These are phyloP conservation scores for Nematostella vectensis DNA, from an alignment of 92 coral and sea anemone species.

Conservation along the genomic window DNA sequence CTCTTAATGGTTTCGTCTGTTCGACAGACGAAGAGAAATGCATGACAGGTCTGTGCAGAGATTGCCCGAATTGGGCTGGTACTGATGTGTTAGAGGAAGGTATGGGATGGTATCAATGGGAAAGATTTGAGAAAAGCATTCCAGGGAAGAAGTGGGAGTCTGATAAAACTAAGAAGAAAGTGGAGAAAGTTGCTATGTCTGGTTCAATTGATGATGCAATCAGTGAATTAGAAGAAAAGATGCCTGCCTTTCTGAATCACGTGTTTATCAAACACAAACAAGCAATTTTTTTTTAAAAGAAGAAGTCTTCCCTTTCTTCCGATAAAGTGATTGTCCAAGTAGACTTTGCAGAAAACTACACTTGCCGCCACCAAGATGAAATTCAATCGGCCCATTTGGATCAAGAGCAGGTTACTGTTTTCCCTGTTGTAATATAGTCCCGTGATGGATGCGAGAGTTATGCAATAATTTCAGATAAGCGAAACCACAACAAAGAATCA, in stretches of 20 bases:
- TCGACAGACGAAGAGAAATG: slow-evolving; percentile 8
- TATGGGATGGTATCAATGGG: slow-evolving; percentile 28
- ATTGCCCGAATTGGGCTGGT: slow-evolving; percentile 18
- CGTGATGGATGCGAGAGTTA: slow-evolving; percentile 11
- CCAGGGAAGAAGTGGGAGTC: background rate
- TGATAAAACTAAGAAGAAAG: slow-evolving; percentile 8
- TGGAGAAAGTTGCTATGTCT: slow-evolving; percentile 14
- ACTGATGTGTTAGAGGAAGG: slow-evolving; percentile 15
- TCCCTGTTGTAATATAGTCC: slow-evolving; percentile 29
- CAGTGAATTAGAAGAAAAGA: background rate
- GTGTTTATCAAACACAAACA: slow-evolving; percentile 30
- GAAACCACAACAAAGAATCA: slow-evolving; percentile 32
- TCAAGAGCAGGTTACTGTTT: too few species aligned
- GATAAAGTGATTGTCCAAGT: slow-evolving; percentile 28
- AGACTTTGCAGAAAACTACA: too few species aligned
- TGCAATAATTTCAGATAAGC: slow-evolving; percentile 13
- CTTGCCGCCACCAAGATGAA: too few species aligned
- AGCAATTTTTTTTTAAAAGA: slow-evolving; percentile 20
- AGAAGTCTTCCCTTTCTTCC: slow-evolving; percentile 5
- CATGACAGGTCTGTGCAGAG: slow-evolving; percentile 7
- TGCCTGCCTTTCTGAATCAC: slow-evolving; percentile 18
- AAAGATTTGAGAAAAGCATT: slow-evolving; percentile 6
- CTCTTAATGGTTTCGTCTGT: slow-evolving; percentile 21
- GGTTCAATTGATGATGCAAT: slow-evolving; percentile 21
- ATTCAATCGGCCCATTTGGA: too few species aligned